Conservation (phyloP, 2,888 invertebrate genomes). For the Erannis defoliaria region DNA sequence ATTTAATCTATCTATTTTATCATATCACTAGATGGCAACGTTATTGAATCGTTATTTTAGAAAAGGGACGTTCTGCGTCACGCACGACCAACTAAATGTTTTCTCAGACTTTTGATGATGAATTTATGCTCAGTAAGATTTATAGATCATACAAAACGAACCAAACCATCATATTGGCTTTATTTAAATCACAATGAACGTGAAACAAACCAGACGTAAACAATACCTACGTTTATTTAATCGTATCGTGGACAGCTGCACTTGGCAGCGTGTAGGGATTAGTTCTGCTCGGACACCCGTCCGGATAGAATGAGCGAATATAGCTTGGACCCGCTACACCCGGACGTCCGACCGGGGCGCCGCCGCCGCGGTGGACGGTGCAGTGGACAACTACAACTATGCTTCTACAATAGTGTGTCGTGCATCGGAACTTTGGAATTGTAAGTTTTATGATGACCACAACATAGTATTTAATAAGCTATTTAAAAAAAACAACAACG, state of each 20-base stretch:
- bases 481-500: too few species aligned
- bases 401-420: neutral
- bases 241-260: constrained; percentile 15
- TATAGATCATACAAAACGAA: neutral
- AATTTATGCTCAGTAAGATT: neutral
- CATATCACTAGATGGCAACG: neutral
- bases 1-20: too few species aligned
- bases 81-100: too few species aligned
- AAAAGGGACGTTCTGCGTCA: too few species aligned
- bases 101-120: neutral
- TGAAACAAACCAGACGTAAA: neutral
- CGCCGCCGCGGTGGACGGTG: neutral
- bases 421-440: constrained; percentile 5
- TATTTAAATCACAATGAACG: constrained; percentile 16
- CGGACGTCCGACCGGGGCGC: constrained; percentile 52
- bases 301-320: neutral
- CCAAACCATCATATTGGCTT: too few species aligned
- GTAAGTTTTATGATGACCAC: neutral
- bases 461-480: too few species aligned
- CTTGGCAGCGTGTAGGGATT: neutral
- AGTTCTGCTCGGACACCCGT: neutral
- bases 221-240: constrained; percentile 18
- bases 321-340: constrained; percentile 35
- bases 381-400: constrained; percentile 28
- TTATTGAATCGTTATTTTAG: too few species aligned